A percentile compares a stretch with the other conserved stretches of the same genome.
phyloP scores from a whole-genome alignment of 92 coral and sea anemone genomes.

The Parazoanthus atlanticus region DNA sequence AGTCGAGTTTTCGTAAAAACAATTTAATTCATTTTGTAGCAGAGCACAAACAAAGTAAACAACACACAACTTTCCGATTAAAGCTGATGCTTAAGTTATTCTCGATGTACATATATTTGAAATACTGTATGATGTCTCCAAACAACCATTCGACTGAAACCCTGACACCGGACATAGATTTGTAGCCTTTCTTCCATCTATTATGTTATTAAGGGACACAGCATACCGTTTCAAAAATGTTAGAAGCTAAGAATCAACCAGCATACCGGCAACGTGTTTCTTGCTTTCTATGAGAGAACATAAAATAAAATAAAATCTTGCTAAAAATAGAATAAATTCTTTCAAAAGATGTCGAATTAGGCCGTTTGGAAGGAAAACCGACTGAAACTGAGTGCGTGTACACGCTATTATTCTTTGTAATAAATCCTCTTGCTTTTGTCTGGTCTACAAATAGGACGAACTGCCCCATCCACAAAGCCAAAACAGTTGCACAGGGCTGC shows the following conservation, averaged over 20 bases:
- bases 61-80: conserved; percentile 6
- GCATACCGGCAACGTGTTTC: neutral
- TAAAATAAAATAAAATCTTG: neutral
- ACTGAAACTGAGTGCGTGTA: neutral
- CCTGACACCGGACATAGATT: neutral
- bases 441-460: no score
- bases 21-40: neutral
- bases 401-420: neutral
- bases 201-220: neutral
- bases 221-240: neutral
- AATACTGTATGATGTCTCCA: neutral
- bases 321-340: neutral
- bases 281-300: neutral
- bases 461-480: no score
- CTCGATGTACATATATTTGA: neutral
- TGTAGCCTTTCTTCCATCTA: neutral
- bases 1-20: neutral
- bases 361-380: neutral
- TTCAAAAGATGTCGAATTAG: neutral
- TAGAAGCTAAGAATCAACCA: neutral
- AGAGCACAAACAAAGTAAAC: conserved; percentile 2
- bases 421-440: neutral
- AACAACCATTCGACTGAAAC: conserved; percentile 3
- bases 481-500: neutral
- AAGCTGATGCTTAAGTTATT: neutral